Conservation (phyloP, 2,888 invertebrate species). For the Drosophila testacea region DNA sequence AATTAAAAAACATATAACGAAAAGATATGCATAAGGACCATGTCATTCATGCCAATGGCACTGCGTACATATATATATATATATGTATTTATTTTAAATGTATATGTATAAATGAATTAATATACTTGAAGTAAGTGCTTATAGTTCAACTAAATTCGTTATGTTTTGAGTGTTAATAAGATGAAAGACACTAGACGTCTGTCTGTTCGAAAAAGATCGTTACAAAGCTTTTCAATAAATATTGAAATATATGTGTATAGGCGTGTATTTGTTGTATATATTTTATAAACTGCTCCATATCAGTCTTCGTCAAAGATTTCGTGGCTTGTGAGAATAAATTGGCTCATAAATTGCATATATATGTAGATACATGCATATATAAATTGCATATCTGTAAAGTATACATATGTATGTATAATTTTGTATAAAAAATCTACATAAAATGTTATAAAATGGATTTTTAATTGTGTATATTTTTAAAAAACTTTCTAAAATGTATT, state of each 20-base stretch:
- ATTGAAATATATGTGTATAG: slow-evolving; percentile 37
- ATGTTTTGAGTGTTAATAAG: slow-evolving; percentile 49
- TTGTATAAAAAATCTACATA: slow-evolving; percentile 72
- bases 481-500: slow-evolving; percentile 60
- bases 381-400: slow-evolving; percentile 6
- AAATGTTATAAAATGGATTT: slow-evolving; percentile 69
- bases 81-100: slow-evolving; percentile 32
- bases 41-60: slow-evolving; percentile 66
- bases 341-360: slow-evolving; percentile 68
- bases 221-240: slow-evolving; percentile 67
- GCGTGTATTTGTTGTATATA: slow-evolving; percentile 55
- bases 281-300: slow-evolving; percentile 69
- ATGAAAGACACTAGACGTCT: slow-evolving; percentile 67
- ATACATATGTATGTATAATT: slow-evolving; percentile 26
- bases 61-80: slow-evolving; percentile 48
- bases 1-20: slow-evolving; percentile 61
- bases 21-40: slow-evolving; percentile 75
- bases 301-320: slow-evolving; percentile 68
- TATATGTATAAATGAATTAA: slow-evolving; percentile 27
- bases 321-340: slow-evolving; percentile 76
- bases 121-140: slow-evolving; percentile 65
- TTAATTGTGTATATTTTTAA: slow-evolving; percentile 53
- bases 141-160: slow-evolving; percentile 77
- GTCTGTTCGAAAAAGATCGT: slow-evolving; percentile 59
- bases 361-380: not conserved